Conservation (phyloP, 1,140 invertebrate species). For the Alviniconcha marisindica region DNA sequence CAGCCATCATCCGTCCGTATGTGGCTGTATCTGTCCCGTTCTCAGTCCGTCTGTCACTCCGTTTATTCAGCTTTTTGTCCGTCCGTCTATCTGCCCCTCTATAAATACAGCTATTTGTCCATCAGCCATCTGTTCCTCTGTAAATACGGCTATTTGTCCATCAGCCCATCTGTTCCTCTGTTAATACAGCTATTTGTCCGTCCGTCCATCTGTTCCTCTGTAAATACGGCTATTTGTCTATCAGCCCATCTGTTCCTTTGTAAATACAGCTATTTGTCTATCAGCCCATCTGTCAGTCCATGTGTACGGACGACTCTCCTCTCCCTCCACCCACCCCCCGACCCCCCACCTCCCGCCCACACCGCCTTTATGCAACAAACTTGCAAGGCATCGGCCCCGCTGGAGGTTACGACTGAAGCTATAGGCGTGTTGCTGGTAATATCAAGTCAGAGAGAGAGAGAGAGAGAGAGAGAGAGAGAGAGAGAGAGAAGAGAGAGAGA, state of each 20-base stretch:
- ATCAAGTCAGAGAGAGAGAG: neutral
- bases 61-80: neutral
- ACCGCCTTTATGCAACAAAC: too few relatives aligned
- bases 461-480: neutral
- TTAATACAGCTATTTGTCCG: neutral
- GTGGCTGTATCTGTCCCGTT: too few relatives aligned
- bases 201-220: neutral
- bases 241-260: too few relatives aligned
- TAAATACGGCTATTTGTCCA: too few relatives aligned
- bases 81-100: neutral
- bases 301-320: neutral
- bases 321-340: neutral
- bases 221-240: neutral
- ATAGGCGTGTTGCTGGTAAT: neutral
- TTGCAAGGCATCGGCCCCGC: too few relatives aligned
- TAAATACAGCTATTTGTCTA: slow-evolving; percentile 1
- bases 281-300: neutral
- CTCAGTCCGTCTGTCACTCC: slow-evolving; percentile 12
- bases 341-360: too few relatives aligned
- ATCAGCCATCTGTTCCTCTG: too few relatives aligned
- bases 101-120: neutral
- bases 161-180: neutral
- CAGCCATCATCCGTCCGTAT: too few relatives aligned
- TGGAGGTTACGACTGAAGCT: neutral
- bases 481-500: neutral